Conservation (phyloP, 37 sponge, comb jelly and placozoan genomes). For the Ephydatia muelleri region DNA sequence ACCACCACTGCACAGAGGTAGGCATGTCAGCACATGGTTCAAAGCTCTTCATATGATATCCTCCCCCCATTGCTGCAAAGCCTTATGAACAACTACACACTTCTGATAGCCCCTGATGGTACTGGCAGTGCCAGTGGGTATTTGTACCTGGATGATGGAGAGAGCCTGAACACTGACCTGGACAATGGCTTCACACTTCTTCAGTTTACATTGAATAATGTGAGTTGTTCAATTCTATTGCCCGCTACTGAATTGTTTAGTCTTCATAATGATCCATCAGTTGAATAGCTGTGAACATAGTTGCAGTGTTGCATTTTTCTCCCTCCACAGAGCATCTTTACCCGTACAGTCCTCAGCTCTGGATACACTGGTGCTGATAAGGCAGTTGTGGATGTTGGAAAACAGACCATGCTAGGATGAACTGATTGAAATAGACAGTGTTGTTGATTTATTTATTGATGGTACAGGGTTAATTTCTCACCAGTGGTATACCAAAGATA, state of each 20-base stretch:
- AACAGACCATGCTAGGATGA: too few relatives aligned
- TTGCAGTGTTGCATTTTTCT: too few relatives aligned
- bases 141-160: slow-evolving; percentile 75
- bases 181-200: slow-evolving; percentile 31
- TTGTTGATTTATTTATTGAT: too few relatives aligned
- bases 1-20: slow-evolving; percentile 60
- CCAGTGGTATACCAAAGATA: slow-evolving; percentile 86
- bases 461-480: slow-evolving; percentile 1
- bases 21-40: background rate
- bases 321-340: too few relatives aligned
- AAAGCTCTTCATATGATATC: too few relatives aligned
- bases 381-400: background rate
- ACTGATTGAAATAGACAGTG: too few relatives aligned
- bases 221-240: too few relatives aligned
- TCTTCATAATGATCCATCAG: too few relatives aligned
- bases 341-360: background rate
- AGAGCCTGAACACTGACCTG: slow-evolving; percentile 15
- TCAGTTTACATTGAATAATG: background rate
- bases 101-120: slow-evolving; percentile 46
- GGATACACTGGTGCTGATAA: slow-evolving; percentile 6
- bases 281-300: too few relatives aligned
- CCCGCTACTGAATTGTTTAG: too few relatives aligned
- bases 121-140: slow-evolving; percentile 17
- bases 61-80: slow-evolving; percentile 7
- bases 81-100: slow-evolving; percentile 47